A percentile compares a stretch with the other conserved stretches of the same genome.
Evolutionary conservation across 2,888 invertebrate genomes (phyloP).

Genomic region (Aphodius sticticus): DNA sequence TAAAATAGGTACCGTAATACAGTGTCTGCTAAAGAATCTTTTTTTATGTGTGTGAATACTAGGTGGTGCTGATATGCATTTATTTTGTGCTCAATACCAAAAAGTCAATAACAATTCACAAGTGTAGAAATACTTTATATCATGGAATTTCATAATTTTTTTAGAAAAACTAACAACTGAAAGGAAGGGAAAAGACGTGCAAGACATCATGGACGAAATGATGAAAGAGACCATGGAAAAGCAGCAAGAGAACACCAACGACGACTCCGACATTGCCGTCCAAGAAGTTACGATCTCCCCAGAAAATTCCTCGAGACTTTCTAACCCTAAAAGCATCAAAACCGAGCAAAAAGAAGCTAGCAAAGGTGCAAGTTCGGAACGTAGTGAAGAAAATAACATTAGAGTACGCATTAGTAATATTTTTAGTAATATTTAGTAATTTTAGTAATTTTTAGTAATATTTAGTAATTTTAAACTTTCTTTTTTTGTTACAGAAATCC

Average conservation of each 20-base stretch:
- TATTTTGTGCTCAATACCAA: too few relatives aligned
- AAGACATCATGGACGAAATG: conserved; percentile 61
- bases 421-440: neutral
- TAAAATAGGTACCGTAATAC: too few relatives aligned
- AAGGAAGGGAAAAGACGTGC: conserved; percentile 49
- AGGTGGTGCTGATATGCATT: too few relatives aligned
- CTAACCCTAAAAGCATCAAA: conserved; percentile 25
- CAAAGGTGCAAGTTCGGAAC: conserved; percentile 43
- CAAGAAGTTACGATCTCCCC: conserved; percentile 35
- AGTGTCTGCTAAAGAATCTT: too few relatives aligned
- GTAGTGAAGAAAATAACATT: conserved; percentile 48
- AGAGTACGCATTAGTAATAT: conserved; percentile 42
- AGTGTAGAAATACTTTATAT: too few relatives aligned
- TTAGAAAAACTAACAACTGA: neutral
- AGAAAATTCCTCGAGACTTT: conserved; percentile 34
- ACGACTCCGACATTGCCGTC: conserved; percentile 52
- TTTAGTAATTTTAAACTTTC: conserved; percentile 18
- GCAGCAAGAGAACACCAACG: conserved; percentile 45
- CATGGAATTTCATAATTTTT: too few relatives aligned
- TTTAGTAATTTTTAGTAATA: too few relatives aligned
- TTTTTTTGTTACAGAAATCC: conserved; percentile 41
- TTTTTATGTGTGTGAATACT: too few relatives aligned
- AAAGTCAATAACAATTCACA: too few relatives aligned
- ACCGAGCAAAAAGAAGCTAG: conserved; percentile 23
- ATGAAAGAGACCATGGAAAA: conserved; percentile 61